These are phyloP conservation scores for Acanthisitta chloris DNA, from an alignment of 2,113 vertebrate genomes.

Conservation along the genomic window DNA sequence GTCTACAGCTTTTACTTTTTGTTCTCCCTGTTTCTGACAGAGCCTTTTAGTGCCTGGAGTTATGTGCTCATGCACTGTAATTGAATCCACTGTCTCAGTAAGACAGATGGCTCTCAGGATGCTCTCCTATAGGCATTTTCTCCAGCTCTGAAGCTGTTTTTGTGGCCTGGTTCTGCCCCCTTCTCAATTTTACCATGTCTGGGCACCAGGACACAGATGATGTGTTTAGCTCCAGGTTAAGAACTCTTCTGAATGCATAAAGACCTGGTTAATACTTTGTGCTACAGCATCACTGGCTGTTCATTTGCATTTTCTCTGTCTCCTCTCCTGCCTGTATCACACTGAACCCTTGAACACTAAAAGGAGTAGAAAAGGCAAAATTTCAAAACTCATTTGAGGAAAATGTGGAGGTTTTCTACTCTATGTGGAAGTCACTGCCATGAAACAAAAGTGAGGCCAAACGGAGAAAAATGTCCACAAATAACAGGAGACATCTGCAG, in stretches of 20 bases:
- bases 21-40: background rate
- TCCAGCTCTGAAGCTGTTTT: background rate
- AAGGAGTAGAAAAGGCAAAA: background rate
- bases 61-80: background rate
- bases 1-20: background rate
- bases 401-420: accelerated
- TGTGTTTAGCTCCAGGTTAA: background rate
- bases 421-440: background rate
- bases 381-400: background rate
- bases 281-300: background rate
- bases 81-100: background rate
- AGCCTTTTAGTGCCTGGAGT: background rate
- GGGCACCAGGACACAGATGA: background rate
- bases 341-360: background rate
- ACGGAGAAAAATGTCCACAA: background rate
- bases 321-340: background rate
- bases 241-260: background rate
- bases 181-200: background rate
- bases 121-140: background rate
- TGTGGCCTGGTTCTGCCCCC: background rate
- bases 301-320: background rate
- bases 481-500: background rate
- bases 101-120: background rate
- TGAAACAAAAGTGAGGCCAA: background rate
- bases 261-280: background rate